phyloP scores from a whole-genome alignment of 2,113 vertebrate genomes.

The Paradoxurus hermaphroditus region DNA sequence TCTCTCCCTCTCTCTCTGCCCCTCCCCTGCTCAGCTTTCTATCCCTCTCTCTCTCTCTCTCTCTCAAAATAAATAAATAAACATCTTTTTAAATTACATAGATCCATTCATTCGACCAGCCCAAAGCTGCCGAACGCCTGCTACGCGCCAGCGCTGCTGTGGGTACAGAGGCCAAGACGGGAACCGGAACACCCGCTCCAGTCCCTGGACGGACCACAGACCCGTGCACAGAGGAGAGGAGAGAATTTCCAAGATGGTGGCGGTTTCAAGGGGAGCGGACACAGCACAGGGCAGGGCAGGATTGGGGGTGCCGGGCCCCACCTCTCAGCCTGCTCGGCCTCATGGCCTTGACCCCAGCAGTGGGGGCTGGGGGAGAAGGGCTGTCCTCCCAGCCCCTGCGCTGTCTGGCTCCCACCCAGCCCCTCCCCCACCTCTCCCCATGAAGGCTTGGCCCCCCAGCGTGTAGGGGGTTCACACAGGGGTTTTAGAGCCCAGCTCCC shows the following conservation, averaged over 20 bases:
- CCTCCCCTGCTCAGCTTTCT: too few relatives aligned
- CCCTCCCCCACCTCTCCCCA: too few relatives aligned
- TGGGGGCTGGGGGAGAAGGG: not conserved
- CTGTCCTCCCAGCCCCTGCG: rapidly evolving
- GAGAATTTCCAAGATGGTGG: rapidly evolving
- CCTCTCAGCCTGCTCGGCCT: not conserved
- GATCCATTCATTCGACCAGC: not conserved
- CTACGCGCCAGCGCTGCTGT: rapidly evolving
- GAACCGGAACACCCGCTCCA: rapidly evolving
- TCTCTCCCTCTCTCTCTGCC: too few relatives aligned
- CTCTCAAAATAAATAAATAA: too few relatives aligned
- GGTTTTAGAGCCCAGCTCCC: not conserved
- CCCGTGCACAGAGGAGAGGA: too few relatives aligned
- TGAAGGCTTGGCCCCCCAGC: not conserved
- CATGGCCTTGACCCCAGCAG: not conserved
- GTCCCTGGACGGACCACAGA: not conserved
- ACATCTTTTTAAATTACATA: not conserved
- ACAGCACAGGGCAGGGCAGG: rapidly evolving
- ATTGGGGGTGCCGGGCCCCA: not conserved
- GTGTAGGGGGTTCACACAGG: not conserved
- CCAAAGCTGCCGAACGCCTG: too few relatives aligned
- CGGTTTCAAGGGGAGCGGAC: not conserved
- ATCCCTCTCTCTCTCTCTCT: too few relatives aligned
- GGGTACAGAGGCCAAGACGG: not conserved
- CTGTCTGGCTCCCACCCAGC: not conserved